Evolutionary conservation across 2,113 vertebrate species (phyloP), one percentile per base, ranked within the genome.

Genomic region (Bombycilla garrulus): DNA sequence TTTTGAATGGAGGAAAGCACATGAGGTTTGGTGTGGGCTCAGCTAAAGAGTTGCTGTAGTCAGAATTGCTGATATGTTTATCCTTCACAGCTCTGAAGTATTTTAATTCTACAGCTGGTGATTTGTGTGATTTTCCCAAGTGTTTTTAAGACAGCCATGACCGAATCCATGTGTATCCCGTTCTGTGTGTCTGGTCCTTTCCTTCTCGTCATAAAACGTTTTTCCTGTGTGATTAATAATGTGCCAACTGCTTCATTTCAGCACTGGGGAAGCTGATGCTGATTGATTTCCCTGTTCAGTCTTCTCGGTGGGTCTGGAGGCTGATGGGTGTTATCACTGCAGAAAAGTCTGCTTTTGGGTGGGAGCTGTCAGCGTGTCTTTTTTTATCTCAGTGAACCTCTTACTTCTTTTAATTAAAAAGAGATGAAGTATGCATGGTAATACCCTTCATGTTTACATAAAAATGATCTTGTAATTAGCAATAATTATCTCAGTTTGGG

Each of bases 391-490:
- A 1, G 25, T 4, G 1, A 90, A 66, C 40, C 38, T 85, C 90
- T 92, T 86, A n/a, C 29, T 88, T 85, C 54, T 82, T 93, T 40
- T 90, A 93, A 93, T 86, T 86, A 86, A 65, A 64, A 71, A 67
- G 81, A 64, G 72, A 40, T 61, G 53, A 81, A 62, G 72, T 50
- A 31, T 66, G 35, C 11, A 4, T 88, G 60, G 90, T 57, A 36
- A 70, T 93, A 64, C 44, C 44, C 45, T 92, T 60, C 19, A 22
- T 62, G 66, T 90, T 90, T 88, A 47, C 67, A 80, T 56, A 25
- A 60, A 93, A 92, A 77, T 83, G 40, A 61, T 87, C 42, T 71
- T 67, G 64, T 92, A 92, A 83, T 96, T 88, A 88, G 64, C 82
- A 70, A 25, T 78, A 66, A 86, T 88, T 51, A 67, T 72, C 44